These are phyloP conservation scores for Drosophila willistoni DNA, from an alignment of 1,140 invertebrate genomes.

Conservation along the genomic window DNA sequence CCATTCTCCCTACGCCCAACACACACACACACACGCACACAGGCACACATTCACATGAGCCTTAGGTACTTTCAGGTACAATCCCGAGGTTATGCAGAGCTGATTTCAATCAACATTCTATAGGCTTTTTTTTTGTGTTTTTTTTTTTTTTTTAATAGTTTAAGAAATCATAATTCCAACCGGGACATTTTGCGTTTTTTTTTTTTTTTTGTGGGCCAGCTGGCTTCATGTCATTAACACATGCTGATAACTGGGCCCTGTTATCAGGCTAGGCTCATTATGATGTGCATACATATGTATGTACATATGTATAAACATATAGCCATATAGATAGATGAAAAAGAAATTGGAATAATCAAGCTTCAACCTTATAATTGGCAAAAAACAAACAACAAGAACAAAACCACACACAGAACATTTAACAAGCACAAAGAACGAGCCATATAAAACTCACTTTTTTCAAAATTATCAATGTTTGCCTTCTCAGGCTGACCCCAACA, in stretches of 20 bases:
- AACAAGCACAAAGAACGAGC: background rate
- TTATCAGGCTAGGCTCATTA: constrained; percentile 66
- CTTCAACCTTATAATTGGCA: constrained; percentile 59
- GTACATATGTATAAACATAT: background rate
- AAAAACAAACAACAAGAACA: constrained; percentile 27
- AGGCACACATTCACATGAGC: background rate
- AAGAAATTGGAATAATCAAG: constrained; percentile 49
- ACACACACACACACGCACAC: background rate
- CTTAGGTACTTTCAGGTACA: constrained; percentile 7
- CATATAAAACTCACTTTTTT: constrained; percentile 15
- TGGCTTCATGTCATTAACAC: constrained; percentile 75
- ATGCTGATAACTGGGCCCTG: constrained; percentile 55
- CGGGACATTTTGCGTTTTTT: constrained; percentile 31
- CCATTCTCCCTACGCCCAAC: background rate
- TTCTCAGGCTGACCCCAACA: constrained; percentile 7
- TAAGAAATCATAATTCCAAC: constrained; percentile 80
- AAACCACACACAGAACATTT: too few relatives aligned
- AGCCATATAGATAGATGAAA: constrained; percentile 33
- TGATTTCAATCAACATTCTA: constrained; percentile 17
- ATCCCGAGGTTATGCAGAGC: constrained; percentile 5
- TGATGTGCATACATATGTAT: constrained; percentile 27
- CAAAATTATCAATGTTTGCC: constrained; percentile 17
- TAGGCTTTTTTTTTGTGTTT: background rate
- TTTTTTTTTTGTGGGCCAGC: constrained; percentile 26
- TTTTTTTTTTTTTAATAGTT: constrained; percentile 51